Base-by-base conservation (phyloP, 2,888 invertebrate species). In the Dasysyrphus tricinctus region DNA sequence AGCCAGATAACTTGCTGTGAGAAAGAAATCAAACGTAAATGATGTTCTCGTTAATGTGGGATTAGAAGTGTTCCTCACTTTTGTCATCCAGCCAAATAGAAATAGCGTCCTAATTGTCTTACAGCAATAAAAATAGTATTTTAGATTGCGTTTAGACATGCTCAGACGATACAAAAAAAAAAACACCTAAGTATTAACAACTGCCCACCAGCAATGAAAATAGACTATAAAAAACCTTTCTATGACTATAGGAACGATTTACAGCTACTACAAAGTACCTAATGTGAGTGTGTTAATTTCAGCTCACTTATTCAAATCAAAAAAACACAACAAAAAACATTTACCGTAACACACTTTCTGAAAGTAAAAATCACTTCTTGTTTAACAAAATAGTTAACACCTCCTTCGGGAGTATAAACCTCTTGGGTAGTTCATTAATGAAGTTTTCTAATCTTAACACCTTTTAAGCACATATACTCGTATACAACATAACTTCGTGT, bases 301-400 rank as follows among this genome's bases (percentile, higher is more conserved):
- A 54, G 9, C 11, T 54, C 29, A 29, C 6, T 29, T 54, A 54
- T 54, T 54, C 3, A 54, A 14, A 24, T 14, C 29, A 29, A 2
- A 34, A 16, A 24, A 65, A 11, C 34, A 32, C 12, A 12, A n/a
- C 7, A 19, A 65, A 14, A 47, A 65, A 39, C 44, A 9, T 3
- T 47, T 34, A 72, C 7, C 5, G 24, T 8, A 37, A 49, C 56
- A 49, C 56, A 37, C 12, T 57, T 80, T 42, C 11, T 54, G 24
- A 24, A 69, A 11, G 16, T 14, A 57, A 37, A 37, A 49, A 73
- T 16, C 49, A 74, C 34, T 65, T 74, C 34, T 65, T 74, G 42
- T 14, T 67, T 74, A 72, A 19, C 59, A 59, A 65, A 65, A 39
- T 49, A 65, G 14, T 79, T 73, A 73, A 42, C 79, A 63, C 65